Evolutionary conservation across 2,888 invertebrate species (phyloP).

Genomic region (Ochropleura plecta): DNA sequence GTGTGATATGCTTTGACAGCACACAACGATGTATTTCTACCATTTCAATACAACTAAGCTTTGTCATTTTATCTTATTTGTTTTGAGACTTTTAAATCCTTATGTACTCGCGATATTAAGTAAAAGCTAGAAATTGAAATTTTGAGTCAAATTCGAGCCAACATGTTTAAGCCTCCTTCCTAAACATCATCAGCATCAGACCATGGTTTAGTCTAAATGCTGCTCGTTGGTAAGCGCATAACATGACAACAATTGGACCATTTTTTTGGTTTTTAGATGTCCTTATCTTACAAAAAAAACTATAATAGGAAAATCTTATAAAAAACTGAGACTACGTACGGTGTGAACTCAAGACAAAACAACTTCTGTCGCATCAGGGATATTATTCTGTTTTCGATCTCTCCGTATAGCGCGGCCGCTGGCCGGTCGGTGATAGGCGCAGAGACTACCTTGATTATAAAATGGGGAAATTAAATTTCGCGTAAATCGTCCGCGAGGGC

Average conservation of each 20-base stretch:
- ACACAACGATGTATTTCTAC: not conserved
- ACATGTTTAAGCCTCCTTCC: not conserved
- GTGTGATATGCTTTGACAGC: not conserved
- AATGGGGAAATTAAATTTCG: conserved; percentile 60
- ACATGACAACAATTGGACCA: not conserved
- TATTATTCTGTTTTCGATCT: not conserved
- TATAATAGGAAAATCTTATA: not conserved
- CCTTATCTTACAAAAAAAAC: not conserved
- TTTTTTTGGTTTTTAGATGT: not conserved
- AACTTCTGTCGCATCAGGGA: not conserved
- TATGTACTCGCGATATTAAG: not conserved
- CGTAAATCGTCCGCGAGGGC: conserved; percentile 58
- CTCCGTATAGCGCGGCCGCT: not conserved
- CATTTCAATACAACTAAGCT: not conserved
- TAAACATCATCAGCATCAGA: not conserved
- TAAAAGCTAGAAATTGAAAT: not conserved
- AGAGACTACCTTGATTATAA: conserved; percentile 52
- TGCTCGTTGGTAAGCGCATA: not conserved
- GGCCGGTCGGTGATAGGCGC: conserved; percentile 6
- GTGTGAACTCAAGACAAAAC: not conserved
- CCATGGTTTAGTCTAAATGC: not conserved
- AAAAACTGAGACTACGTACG: too few relatives aligned
- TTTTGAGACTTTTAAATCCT: not conserved
- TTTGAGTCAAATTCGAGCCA: not conserved
- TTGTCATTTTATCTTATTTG: not conserved